These are phyloP conservation scores for Merluccius polli DNA, from an alignment of 2,797 vertebrate genomes.

Conservation along the genomic window DNA sequence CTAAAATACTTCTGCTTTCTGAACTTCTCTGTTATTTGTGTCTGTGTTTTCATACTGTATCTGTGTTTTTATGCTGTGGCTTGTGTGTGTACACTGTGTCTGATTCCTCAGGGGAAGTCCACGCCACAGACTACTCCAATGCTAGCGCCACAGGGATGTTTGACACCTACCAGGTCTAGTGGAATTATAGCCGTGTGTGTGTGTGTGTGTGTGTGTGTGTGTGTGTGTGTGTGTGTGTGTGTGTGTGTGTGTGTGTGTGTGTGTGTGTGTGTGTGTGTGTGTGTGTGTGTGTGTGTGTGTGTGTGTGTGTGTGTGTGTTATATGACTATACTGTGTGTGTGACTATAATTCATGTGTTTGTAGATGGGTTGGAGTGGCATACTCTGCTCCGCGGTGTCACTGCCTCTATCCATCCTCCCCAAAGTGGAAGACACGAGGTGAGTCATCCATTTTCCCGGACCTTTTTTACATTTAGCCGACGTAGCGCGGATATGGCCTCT, in stretches of 20 bases:
- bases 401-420: conserved; percentile 87
- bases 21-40: background rate
- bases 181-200: background rate
- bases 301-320: conserved; percentile 11
- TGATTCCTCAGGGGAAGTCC: conserved; percentile 74
- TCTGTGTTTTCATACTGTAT: background rate
- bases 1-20: background rate
- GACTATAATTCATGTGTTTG: conserved; percentile 32
- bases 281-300: conserved; percentile 10
- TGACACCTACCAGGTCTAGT: conserved; percentile 84
- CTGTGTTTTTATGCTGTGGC: conserved; percentile 5
- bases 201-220: background rate
- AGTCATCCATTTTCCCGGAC: conserved; percentile 40
- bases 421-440: conserved; percentile 87
- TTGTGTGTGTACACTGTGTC: background rate
- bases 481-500: background rate
- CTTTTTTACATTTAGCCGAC: too few species aligned
- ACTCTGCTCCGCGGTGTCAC: conserved; percentile 78
- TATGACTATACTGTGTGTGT: conserved; percentile 5
- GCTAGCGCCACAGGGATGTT: conserved; percentile 91
- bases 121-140: conserved; percentile 93
- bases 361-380: conserved; percentile 91
- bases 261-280: conserved; percentile 48
- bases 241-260: conserved; percentile 81
- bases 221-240: conserved; percentile 72